Evolutionary conservation across 2,888 invertebrate genomes (phyloP).

Genomic region (Aphidius colemani): DNA sequence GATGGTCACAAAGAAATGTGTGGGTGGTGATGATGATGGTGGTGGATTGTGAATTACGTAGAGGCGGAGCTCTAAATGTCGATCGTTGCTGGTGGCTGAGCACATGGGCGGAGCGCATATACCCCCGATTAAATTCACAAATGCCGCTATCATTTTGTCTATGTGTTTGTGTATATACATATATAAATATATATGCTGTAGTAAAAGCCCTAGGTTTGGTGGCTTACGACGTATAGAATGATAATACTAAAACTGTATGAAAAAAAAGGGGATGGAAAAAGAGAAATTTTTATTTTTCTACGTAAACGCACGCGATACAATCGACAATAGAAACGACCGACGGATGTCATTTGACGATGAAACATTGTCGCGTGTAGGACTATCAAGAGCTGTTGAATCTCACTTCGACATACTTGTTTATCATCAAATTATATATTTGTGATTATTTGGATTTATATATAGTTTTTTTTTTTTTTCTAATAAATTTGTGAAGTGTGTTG

Average conservation of each 20-base stretch:
- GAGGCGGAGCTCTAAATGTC: conserved; percentile 33
- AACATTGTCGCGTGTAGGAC: conserved; percentile 36
- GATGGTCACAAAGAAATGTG: neutral
- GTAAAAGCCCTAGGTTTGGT: neutral
- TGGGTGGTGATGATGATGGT: conserved; percentile 15
- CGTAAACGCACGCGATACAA: conserved; percentile 27
- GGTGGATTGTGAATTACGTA: conserved; percentile 27
- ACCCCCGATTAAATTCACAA: conserved; percentile 42
- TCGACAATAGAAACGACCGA: conserved; percentile 28
- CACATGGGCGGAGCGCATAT: conserved; percentile 40
- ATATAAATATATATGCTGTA: neutral
- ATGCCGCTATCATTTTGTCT: conserved; percentile 8
- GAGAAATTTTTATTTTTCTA: conserved; percentile 25
- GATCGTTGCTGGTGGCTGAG: conserved; percentile 30
- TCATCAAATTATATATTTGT: neutral
- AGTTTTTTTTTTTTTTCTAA: neutral
- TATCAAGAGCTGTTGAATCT: neutral
- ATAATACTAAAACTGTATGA: too few species aligned
- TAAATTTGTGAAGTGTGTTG: conserved; percentile 4
- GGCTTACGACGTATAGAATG: too few species aligned
- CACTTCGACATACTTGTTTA: conserved; percentile 1
- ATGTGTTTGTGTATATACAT: conserved; percentile 14
- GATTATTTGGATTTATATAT: neutral
- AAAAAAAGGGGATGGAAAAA: too few species aligned
- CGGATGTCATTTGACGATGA: conserved; percentile 48